Evolutionary conservation across 1,140 invertebrate species (phyloP), one percentile per base, ranked within the genome.

Genomic region (Drosophila elegans): DNA sequence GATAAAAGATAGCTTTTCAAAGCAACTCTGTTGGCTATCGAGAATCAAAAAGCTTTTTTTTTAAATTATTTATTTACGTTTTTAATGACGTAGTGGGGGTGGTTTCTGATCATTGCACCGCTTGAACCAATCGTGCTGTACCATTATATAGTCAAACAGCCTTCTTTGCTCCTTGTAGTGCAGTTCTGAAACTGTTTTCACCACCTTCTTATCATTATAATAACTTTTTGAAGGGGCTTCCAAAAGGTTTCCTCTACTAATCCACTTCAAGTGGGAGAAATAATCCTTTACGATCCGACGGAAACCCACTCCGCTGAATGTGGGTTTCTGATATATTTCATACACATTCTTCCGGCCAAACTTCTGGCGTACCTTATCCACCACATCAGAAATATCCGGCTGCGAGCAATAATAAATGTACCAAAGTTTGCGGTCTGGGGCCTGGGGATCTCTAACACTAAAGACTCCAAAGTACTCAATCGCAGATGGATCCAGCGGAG

Each of bases 271-370:
- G 27, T 60, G 39, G 13, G 21, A 29, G 16, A 86, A 86, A 51
- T 76, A 56, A 7, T 48, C 53, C 21, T 51, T 74, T 10, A 88
- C 74, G 48, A 34, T 56, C 5, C 36, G 53, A 4, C 48, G 60
- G 34, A 85, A 29, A 0, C 49, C 66, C 3, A 56, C 32, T 12
- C 68, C 81, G 13, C 78, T 78, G 2, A 55, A 85, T 0, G 62
- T 45, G 0, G 68, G 57, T 9, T 68, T 80, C 2, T 51, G 39
- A 49, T 71, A 74, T 49, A 85, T 34, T 69, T 85, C 81, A 36
- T 32, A 60, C 9, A 86, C 51, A 34, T 86, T 76, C 36, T 79
- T 86, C 27, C 80, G 85, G 2, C 82, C 82, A 71, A 78, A 86
- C 54, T 73, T 86, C 11, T 66, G 46, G 4, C 73, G 66, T 25